These are phyloP conservation scores for Tortricodes alternella DNA, from an alignment of 2,888 invertebrate genomes.

Conservation along the genomic window DNA sequence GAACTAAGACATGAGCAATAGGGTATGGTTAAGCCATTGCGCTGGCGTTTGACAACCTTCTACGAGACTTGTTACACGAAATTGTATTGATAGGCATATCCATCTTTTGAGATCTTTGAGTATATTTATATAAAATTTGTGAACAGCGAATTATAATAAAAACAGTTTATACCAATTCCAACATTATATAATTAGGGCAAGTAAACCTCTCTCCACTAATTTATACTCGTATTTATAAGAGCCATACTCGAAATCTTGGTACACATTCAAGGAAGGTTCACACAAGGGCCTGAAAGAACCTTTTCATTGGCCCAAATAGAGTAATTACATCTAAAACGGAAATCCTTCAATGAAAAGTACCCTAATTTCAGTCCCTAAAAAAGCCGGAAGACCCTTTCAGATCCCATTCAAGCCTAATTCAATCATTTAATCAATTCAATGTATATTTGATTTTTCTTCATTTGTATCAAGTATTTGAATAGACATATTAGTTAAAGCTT, in stretches of 20 bases:
- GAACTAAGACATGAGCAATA: too few species aligned
- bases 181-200: background rate
- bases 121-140: too few species aligned
- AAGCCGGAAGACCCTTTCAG: conserved; percentile 18
- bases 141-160: background rate
- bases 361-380: conserved; percentile 26
- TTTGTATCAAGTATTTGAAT: conserved; percentile 24
- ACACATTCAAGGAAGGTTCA: conserved; percentile 5
- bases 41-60: too few species aligned
- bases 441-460: conserved; percentile 24
- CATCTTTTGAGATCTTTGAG: too few species aligned
- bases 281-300: conserved; percentile 15
- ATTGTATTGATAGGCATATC: too few species aligned
- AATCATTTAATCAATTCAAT: conserved; percentile 29
- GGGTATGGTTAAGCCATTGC: too few species aligned
- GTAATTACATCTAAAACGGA: conserved; percentile 23
- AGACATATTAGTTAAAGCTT: too few species aligned
- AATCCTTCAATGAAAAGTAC: conserved; percentile 7
- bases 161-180: background rate
- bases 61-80: too few species aligned
- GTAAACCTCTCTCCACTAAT: conserved; percentile 5
- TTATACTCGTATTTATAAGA: conserved; percentile 10
- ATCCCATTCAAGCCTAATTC: conserved; percentile 19
- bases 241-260: conserved; percentile 4
- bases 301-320: conserved; percentile 26